Base-by-base conservation (phyloP, 1,140 invertebrate species). In the Drosophila watanabei region DNA sequence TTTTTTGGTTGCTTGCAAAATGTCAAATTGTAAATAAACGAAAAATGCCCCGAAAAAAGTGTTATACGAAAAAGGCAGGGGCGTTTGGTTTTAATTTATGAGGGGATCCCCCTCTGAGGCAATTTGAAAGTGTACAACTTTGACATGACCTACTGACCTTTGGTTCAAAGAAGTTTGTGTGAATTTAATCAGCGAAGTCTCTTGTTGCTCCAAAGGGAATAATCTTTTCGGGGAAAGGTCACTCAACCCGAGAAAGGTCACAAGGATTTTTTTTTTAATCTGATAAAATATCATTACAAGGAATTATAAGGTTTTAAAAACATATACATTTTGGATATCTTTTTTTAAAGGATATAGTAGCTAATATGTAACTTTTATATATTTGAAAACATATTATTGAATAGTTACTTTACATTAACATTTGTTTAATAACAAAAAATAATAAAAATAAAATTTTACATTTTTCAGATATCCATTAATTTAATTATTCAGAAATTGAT, bases 1-100 rank as follows among this genome's bases (percentile, higher is more conserved):
- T 54, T 56, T 24, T 57, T 52, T 72, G 33, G 65, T 24, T 65
- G 69, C 60, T 81, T 81, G 75, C 85, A 81, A 88, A 89, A 89
- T 88, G 85, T 89, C 81, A 88, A 88, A 89, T 81, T 89, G 86
- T 88, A 88, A 88, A 88, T 89, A 89, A 88, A 89, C 81, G 73
- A 89, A 89, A 79, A 89, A 70, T 76, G 70, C 49, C 69, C 69
- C 63, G 51, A 80, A 75, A 71, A 65, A 73, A 64, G 70, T 88
- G 85, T 89, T 84, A 89, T 88, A 88, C 81, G 10, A 14, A 56
- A 68, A n/a, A 28, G 41, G 35, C 85, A 80, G 59, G 16, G 73
- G 48, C 20, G 54, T 39, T 0, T 24, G 54, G 13, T 5, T 24
- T 16, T 37, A 9, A n/a, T 24, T 56, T 24, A 11, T 28, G 5